Evolutionary conservation across 2,113 vertebrate genomes (phyloP), one percentile per base, ranked within the genome.

Genomic region (Macaca nemestrina): DNA sequence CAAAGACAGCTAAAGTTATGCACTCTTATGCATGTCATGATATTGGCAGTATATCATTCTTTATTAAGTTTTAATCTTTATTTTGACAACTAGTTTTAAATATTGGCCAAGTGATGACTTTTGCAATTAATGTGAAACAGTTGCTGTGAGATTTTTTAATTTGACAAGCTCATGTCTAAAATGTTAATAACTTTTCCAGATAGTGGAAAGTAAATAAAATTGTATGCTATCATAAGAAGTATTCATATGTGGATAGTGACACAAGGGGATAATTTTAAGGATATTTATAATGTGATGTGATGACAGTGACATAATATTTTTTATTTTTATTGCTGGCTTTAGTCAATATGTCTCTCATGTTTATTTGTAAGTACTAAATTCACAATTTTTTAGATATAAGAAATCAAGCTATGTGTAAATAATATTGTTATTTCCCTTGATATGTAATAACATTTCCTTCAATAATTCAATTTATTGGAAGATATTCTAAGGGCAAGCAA

Each of bases 31-130:
- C 48, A 50, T 38, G 18, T 2, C 50, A 38, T 43, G 38, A 81
- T 78, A 88, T 17, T 82, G n/a, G 52, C 52, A 91, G 88, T 79
- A 83, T 80, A 57, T 92, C 23, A 82, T 92, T 88, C 48, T 82
- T 72, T 79, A 68, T 87, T 86, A 43, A 50, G 23, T 38, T 87
- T 89, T 76, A 68, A 23, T 85, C 32, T 93, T 86, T n/a, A 70
- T 82, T 94, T 79, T 88, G 55, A 86, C n/a, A 91, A 57, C 10
- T 81, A n/a, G 38, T 50, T 96, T 83, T 52, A 93, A 48, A 10
- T 82, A 32, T 55, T 92, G n/a, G 3, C 7, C 75, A 92, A 64
- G 23, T 64, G 48, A 81, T 67, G 43, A 57, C 22, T 80, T 95
- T 82, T 70, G n/a, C 6, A 94, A 17, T 95, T 86, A 85, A 96